Conservation (phyloP, 2,113 vertebrate species). For the Saccopteryx bilineata region DNA sequence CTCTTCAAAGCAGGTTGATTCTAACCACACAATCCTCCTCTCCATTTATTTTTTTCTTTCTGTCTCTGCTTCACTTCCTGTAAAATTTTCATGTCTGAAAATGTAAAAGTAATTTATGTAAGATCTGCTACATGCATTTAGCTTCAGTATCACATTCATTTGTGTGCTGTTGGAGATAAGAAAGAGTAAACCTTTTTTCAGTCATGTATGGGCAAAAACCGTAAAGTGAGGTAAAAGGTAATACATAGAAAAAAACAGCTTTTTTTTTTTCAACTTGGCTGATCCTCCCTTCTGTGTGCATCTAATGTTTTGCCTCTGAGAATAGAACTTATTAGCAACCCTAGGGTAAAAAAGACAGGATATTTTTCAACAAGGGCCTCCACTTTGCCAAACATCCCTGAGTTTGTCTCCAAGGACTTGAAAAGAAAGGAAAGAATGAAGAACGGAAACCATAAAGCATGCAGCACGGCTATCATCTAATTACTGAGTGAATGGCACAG, state of each 20-base stretch:
- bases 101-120: conserved; percentile 60
- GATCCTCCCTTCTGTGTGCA: conserved; percentile 75
- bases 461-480: conserved; percentile 89
- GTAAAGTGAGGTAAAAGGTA: conserved; percentile 66
- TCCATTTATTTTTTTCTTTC: conserved; percentile 43
- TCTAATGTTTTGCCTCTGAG: conserved; percentile 85
- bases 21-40: conserved; percentile 32
- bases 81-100: neutral
- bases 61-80: neutral
- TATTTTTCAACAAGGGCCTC: conserved; percentile 86
- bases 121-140: conserved; percentile 75
- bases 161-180: neutral
- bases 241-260: conserved; percentile 36
- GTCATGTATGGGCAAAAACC: conserved; percentile 56
- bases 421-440: conserved; percentile 89
- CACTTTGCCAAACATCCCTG: conserved; percentile 87
- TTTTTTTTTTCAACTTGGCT: conserved; percentile 47
- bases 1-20: conserved; percentile 64
- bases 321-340: conserved; percentile 86
- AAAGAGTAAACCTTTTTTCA: conserved; percentile 56
- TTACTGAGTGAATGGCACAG: conserved; percentile 90
- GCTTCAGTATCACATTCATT: conserved; percentile 79
- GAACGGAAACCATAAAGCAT: conserved; percentile 90
- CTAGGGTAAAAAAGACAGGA: conserved; percentile 83
- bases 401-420: conserved; percentile 88